Percentiles rank a stretch among this genome's conserved stretches.
phyloP scores from a whole-genome alignment of 2,888 invertebrate species.

The Folsomia candida region DNA sequence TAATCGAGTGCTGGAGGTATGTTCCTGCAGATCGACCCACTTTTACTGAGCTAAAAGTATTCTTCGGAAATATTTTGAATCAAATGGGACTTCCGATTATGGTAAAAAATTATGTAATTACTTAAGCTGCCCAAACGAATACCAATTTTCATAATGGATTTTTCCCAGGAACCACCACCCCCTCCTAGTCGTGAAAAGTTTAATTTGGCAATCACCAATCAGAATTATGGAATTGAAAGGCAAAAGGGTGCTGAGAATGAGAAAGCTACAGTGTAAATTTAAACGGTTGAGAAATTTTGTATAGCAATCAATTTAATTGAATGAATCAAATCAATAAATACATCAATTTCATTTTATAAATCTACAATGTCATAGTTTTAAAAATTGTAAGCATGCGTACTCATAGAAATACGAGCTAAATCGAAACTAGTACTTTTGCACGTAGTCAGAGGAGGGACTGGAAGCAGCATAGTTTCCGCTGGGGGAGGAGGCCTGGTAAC shows the following conservation, averaged over 20 bases:
- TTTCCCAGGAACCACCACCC: not conserved
- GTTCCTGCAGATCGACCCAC: constrained; percentile 2
- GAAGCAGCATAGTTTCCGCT: too few relatives aligned
- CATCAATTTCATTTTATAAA: too few relatives aligned
- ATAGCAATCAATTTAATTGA: too few relatives aligned
- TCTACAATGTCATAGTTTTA: too few relatives aligned
- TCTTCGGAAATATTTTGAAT: not conserved
- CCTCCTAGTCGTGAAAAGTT: not conserved
- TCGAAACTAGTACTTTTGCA: too few relatives aligned
- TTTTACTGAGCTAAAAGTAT: not conserved
- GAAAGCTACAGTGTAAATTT: too few relatives aligned
- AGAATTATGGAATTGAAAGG: constrained; percentile 7
- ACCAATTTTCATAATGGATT: not conserved
- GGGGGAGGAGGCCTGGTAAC: too few relatives aligned
- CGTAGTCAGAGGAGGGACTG: too few relatives aligned
- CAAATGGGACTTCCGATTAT: not conserved
- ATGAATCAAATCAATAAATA: too few relatives aligned
- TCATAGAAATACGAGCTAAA: too few relatives aligned
- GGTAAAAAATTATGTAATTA: not conserved
- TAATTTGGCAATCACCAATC: not conserved
- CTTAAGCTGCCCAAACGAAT: not conserved
- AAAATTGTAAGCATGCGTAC: too few relatives aligned
- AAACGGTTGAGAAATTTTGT: too few relatives aligned
- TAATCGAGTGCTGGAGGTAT: constrained; percentile 10
- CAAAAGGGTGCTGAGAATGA: not conserved